Conservation (phyloP, 2,113 vertebrate species). For the Panthera tigris region DNA sequence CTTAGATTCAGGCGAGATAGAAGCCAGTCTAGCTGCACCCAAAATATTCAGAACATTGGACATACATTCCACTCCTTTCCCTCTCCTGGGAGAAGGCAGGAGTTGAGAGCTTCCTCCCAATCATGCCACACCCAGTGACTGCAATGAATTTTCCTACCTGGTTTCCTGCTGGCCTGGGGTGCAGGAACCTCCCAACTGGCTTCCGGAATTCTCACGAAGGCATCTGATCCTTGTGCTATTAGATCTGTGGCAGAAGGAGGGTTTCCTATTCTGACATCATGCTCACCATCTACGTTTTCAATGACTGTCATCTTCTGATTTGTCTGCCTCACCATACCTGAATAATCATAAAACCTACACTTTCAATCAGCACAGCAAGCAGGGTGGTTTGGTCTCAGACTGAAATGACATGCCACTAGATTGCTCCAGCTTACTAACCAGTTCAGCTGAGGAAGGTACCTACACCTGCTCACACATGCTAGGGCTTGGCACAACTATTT, state of each 20-base stretch:
- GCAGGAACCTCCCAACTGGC: background rate
- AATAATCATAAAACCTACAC: background rate
- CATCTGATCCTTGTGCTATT: background rate
- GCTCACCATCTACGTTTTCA: background rate
- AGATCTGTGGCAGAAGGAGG: background rate
- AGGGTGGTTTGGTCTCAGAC: background rate
- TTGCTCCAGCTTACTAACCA: background rate
- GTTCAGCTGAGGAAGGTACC: background rate
- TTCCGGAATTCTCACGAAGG: background rate
- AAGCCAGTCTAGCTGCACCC: background rate
- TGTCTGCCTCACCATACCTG: background rate
- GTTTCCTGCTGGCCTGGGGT: background rate
- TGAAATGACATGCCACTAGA: background rate
- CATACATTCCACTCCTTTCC: background rate
- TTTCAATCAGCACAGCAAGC: background rate
- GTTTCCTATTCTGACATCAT: background rate
- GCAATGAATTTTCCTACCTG: background rate
- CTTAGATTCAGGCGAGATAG: background rate
- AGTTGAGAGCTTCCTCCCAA: background rate
- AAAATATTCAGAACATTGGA: background rate
- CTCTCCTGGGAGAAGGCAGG: background rate
- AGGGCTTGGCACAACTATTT: too few species aligned
- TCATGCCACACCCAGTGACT: background rate
- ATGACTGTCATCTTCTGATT: background rate
- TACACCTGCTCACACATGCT: background rate